Percentiles rank a stretch among this genome's conserved stretches.
Evolutionary conservation across 2,113 vertebrate species (phyloP).

Genomic region (Diadophis punctatus): DNA sequence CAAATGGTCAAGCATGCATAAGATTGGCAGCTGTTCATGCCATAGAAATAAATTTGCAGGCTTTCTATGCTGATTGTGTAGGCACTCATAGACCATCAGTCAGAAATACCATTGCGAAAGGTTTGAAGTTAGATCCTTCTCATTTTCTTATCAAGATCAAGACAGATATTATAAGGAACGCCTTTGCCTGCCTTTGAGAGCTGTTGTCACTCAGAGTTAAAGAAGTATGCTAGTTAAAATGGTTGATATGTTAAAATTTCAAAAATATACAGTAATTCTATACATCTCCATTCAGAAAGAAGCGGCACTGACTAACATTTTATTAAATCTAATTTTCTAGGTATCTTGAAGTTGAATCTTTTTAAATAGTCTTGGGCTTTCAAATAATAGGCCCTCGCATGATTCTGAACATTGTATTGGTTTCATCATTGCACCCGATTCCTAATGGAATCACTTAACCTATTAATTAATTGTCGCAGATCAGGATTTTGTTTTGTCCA

Average conservation of each 20-base stretch:
- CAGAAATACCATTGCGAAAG: background rate
- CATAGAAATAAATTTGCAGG: background rate
- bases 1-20: background rate
- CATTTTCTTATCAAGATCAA: background rate
- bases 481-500: background rate
- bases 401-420: background rate
- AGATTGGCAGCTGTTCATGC: background rate
- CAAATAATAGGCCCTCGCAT: background rate
- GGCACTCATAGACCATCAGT: background rate
- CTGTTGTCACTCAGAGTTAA: background rate
- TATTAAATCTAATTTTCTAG: background rate
- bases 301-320: background rate
- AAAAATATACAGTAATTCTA: background rate
- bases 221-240: background rate
- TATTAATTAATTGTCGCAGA: background rate
- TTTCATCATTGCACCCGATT: background rate
- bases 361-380: background rate
- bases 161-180: background rate
- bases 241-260: background rate
- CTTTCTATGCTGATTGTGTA: background rate
- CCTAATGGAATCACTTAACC: background rate
- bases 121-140: background rate
- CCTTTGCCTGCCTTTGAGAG: background rate
- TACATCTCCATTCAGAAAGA: no score
- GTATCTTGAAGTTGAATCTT: background rate